Evolutionary conservation across 2,888 invertebrate species (phyloP).

Genomic region (Crematogaster levior): DNA sequence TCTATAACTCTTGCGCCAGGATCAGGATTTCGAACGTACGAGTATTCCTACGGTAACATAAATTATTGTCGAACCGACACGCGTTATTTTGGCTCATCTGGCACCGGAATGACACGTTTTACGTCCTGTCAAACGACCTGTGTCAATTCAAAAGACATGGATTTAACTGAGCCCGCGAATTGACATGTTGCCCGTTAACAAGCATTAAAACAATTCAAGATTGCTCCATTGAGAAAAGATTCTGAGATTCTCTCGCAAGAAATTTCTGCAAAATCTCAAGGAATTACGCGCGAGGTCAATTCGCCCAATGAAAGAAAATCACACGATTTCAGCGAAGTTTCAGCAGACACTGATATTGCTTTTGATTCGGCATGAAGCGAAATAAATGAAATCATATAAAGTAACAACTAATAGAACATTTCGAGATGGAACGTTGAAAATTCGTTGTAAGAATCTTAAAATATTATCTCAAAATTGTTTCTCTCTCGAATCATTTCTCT

Average conservation of each 20-base stretch:
- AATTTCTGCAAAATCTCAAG: slow-evolving; percentile 37
- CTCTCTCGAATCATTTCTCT: not conserved
- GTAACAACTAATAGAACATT: slow-evolving; percentile 23
- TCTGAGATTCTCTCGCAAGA: slow-evolving; percentile 21
- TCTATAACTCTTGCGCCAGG: slow-evolving; percentile 76
- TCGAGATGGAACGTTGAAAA: not conserved
- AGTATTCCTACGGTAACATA: slow-evolving; percentile 64
- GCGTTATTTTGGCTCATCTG: slow-evolving; percentile 52
- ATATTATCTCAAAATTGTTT: not conserved
- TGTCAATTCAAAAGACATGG: slow-evolving; percentile 34
- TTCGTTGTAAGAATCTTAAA: not conserved
- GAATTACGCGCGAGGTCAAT: slow-evolving; percentile 40
- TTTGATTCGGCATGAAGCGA: slow-evolving; percentile 23
- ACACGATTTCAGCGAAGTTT: slow-evolving; percentile 47
- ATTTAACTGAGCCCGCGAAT: slow-evolving; percentile 44
- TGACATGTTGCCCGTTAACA: slow-evolving; percentile 21
- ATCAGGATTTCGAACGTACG: slow-evolving; percentile 56
- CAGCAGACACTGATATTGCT: slow-evolving; percentile 46
- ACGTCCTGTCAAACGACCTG: slow-evolving; percentile 40
- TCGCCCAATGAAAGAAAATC: slow-evolving; percentile 37
- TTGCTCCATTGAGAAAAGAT: slow-evolving; percentile 14
- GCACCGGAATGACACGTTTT: slow-evolving; percentile 51
- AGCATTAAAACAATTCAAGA: slow-evolving; percentile 23
- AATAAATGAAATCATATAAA: slow-evolving; percentile 14
- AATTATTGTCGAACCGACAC: slow-evolving; percentile 64